Conservation (phyloP, 2,113 vertebrate species). For the Euleptes europaea region DNA sequence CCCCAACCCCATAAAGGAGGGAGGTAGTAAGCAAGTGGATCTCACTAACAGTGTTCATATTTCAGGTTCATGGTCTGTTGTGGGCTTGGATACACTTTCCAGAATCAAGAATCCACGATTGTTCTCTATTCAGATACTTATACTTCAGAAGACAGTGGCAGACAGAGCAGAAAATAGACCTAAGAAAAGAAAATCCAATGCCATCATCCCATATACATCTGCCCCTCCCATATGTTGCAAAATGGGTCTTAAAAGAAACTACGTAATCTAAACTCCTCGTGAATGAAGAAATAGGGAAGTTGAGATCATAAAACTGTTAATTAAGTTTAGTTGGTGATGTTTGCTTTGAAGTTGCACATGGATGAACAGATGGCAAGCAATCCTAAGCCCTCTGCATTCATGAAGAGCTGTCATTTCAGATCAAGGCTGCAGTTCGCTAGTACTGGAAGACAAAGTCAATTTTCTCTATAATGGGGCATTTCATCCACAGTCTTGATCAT, state of each 20-base stretch:
- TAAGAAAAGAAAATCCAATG: background rate
- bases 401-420: slow-evolving; percentile 48
- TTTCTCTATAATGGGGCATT: slow-evolving; percentile 23
- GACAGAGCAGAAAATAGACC: background rate
- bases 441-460: slow-evolving; percentile 46
- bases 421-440: slow-evolving; percentile 44
- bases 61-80: background rate
- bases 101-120: background rate
- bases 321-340: slow-evolving; percentile 44
- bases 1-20: too few species aligned
- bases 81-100: background rate
- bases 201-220: background rate
- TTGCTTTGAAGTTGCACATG: slow-evolving; percentile 41
- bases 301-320: slow-evolving; percentile 43
- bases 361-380: slow-evolving; percentile 55
- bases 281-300: slow-evolving; percentile 46
- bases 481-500: slow-evolving; percentile 25
- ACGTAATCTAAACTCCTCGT: slow-evolving; percentile 30
- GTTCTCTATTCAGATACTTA: background rate
- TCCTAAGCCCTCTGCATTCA: slow-evolving; percentile 30
- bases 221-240: slow-evolving; percentile 11
- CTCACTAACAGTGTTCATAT: too few species aligned
- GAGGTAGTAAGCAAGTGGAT: too few species aligned
- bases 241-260: background rate
- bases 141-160: background rate